Evolutionary conservation across 1,140 invertebrate species (phyloP), one percentile per base, ranked within the genome.

Genomic region (Lasaia peninsularis): DNA sequence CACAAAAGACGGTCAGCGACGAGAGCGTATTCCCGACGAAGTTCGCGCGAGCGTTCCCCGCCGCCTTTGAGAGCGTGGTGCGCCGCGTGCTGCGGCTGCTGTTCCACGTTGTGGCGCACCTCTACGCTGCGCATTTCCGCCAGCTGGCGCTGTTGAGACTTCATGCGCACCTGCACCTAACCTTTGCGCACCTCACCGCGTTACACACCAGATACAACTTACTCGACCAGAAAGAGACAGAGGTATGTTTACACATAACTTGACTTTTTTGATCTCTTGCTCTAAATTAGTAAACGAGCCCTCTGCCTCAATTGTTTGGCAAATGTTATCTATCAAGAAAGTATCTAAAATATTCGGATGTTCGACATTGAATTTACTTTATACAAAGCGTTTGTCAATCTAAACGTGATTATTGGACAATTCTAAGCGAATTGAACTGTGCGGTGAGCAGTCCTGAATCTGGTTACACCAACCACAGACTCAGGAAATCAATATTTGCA

Each of bases 1-100:
- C 96, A 65, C 97, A 99, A 89, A 98, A 98, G 91, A 98, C 96
- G 71, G 94, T 99, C 88, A 97, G 95, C 89, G 98, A 99, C 90
- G 98, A 99, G 92, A 93, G 93, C 78, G 94, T 98, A 85, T 99
- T 99, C 92, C 98, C 98, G 90, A 99, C 98, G 74, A 99, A 99
- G 93, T 98, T 97, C 91, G 97, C 96, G 73, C 96, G 97, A 90
- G 96, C 97, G 89, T 99, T 99, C 92, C 98, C 98, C 50, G 93
- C 93, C 78, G 95, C 94, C 67, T 99, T 99, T 90, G 97, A 98
- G 90, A 93, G 94, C 75, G 96, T 97, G 88, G 96, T 98, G 73
- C 95, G 97, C 88, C 98, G 98, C 90, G 98, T 99, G 83, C 94
- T 98, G 89, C 94, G 96, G 82, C 93, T 98, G 90, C 92, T 99